These are phyloP conservation scores for Hermaeophaga mercurialis DNA, from an alignment of 2,888 invertebrate genomes.

Conservation along the genomic window DNA sequence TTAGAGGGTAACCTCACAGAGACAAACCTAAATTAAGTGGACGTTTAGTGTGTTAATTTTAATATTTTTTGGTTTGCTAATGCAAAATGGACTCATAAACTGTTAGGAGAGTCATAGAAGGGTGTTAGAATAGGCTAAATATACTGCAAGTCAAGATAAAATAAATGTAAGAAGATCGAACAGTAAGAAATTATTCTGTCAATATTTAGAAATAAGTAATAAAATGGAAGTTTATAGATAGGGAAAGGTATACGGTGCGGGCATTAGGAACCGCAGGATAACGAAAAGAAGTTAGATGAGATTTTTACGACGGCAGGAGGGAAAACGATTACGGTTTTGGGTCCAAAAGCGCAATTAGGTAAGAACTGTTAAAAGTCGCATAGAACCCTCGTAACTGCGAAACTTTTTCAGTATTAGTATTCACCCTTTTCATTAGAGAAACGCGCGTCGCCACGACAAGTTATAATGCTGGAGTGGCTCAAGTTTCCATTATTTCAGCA, in stretches of 20 bases:
- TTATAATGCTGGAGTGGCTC: conserved; percentile 18
- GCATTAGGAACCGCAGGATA: neutral
- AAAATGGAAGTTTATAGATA: no score
- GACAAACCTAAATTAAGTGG: neutral
- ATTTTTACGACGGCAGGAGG: conserved; percentile 7
- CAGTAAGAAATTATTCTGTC: no score
- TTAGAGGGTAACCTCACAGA: neutral
- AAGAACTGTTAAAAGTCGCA: conserved; percentile 27
- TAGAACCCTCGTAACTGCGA: conserved; percentile 24
- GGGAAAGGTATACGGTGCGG: neutral
- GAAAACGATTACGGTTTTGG: conserved; percentile 23
- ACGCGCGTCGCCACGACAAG: conserved; percentile 13
- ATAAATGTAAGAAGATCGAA: no score
- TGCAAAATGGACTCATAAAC: no score
- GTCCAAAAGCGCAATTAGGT: conserved; percentile 24
- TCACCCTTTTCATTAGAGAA: conserved; percentile 29
- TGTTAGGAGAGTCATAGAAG: no score
- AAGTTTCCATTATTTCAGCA: conserved; percentile 7
- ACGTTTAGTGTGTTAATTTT: neutral
- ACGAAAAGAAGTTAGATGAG: conserved; percentile 6
- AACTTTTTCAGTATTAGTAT: conserved; percentile 28
- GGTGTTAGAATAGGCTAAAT: no score
- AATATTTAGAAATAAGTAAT: no score
- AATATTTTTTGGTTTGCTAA: no score
- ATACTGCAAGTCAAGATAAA: no score